Conservation (phyloP, 2,113 vertebrate genomes). For the Lagopus leucura region DNA sequence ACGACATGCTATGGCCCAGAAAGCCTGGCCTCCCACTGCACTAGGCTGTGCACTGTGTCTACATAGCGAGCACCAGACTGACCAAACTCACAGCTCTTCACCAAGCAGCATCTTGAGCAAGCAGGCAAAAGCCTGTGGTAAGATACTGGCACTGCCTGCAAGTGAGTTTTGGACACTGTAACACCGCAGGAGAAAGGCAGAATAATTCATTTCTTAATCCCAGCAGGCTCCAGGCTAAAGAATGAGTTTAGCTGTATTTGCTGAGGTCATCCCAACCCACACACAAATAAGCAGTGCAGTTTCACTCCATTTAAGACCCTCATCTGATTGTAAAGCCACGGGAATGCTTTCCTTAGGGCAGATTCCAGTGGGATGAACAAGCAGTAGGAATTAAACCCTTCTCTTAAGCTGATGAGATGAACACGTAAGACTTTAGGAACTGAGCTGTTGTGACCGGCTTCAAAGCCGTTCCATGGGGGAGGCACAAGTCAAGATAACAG, state of each 20-base stretch:
- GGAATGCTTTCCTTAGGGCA: not conserved
- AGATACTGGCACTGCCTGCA: not conserved
- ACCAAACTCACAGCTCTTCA: not conserved
- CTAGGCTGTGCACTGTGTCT: not conserved
- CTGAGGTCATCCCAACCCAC: not conserved
- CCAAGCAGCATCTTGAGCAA: not conserved
- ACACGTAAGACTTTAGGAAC: fast-evolving
- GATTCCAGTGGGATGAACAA: not conserved
- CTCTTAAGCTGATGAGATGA: not conserved
- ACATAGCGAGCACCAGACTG: not conserved
- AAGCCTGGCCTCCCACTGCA: not conserved
- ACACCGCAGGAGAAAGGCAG: not conserved
- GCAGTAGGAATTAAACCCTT: not conserved
- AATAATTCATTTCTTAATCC: not conserved
- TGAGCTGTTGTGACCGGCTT: fast-evolving
- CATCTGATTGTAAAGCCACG: not conserved
- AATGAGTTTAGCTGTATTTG: no score
- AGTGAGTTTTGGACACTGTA: not conserved
- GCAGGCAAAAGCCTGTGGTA: not conserved
- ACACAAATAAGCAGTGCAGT: not conserved
- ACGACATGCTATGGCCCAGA: not conserved
- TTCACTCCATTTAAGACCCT: not conserved
- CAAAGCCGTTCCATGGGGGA: not conserved
- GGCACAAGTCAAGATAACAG: not conserved
- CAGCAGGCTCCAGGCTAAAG: not conserved